These are phyloP conservation scores for Caenorhabditis sp. DNA, from an alignment of 2,888 invertebrate species.

Conservation along the genomic window DNA sequence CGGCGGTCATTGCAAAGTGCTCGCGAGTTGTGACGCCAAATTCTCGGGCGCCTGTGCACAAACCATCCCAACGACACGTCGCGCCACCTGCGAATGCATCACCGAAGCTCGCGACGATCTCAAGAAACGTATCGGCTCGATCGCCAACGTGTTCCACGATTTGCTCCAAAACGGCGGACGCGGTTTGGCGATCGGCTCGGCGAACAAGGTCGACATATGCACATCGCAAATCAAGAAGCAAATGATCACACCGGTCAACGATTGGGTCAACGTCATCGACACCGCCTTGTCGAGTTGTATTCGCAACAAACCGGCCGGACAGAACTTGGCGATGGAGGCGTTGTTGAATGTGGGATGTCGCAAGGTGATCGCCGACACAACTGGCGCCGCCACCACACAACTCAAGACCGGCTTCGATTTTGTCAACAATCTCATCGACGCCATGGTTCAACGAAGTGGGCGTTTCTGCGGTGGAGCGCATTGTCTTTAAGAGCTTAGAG, in stretches of 20 bases:
- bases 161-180: conserved; percentile 61
- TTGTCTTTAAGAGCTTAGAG: conserved; percentile 48
- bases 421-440: conserved; percentile 70
- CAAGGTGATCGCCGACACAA: conserved; percentile 69
- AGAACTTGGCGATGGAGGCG: conserved; percentile 67
- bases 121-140: conserved; percentile 67
- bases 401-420: conserved; percentile 70
- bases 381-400: conserved; percentile 64
- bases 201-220: conserved; percentile 66
- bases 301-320: conserved; percentile 63
- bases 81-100: conserved; percentile 69
- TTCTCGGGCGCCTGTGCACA: conserved; percentile 55
- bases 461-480: conserved; percentile 68
- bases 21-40: conserved; percentile 47
- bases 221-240: conserved; percentile 68
- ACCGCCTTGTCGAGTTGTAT: conserved; percentile 66
- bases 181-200: conserved; percentile 62
- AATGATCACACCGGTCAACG: conserved; percentile 69
- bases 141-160: conserved; percentile 59
- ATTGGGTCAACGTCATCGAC: conserved; percentile 69
- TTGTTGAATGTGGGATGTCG: conserved; percentile 69
- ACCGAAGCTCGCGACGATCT: conserved; percentile 68
- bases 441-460: conserved; percentile 65
- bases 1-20: conserved; percentile 63
- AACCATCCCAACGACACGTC: conserved; percentile 50